These are phyloP conservation scores for Dinoponera quadriceps DNA, from an alignment of 1,140 invertebrate genomes.

Conservation along the genomic window DNA sequence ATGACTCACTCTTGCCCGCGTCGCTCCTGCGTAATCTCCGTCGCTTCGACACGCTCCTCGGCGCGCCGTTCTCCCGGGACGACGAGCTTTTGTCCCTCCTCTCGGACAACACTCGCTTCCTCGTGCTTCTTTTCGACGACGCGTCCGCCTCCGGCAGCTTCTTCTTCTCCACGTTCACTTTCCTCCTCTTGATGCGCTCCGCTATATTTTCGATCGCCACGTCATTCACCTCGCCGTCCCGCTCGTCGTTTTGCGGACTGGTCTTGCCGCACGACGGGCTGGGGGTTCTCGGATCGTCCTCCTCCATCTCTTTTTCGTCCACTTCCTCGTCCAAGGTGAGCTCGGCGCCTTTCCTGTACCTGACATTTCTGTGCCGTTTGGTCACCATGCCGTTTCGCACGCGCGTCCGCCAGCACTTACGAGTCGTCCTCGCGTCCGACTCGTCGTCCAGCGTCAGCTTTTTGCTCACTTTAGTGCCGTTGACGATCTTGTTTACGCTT, in stretches of 20 bases:
- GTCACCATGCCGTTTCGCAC: slow-evolving; percentile 69
- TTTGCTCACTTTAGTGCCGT: slow-evolving; percentile 78
- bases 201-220: slow-evolving; percentile 81
- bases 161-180: slow-evolving; percentile 67
- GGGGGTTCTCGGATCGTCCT: slow-evolving; percentile 20
- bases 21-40: slow-evolving; percentile 8
- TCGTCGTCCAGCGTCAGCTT: slow-evolving; percentile 71
- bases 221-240: slow-evolving; percentile 50
- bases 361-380: slow-evolving; percentile 65
- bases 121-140: slow-evolving; percentile 44
- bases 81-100: not conserved
- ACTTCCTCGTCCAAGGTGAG: not conserved
- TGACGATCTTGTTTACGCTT: slow-evolving; percentile 74
- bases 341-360: slow-evolving; percentile 39
- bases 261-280: slow-evolving; percentile 13
- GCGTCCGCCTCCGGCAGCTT: not conserved
- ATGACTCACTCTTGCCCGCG: slow-evolving; percentile 22
- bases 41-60: slow-evolving; percentile 14
- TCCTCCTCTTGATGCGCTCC: slow-evolving; percentile 82
- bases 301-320: not conserved
- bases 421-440: slow-evolving; percentile 51
- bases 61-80: slow-evolving; percentile 24
- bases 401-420: slow-evolving; percentile 64
- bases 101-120: slow-evolving; percentile 27
- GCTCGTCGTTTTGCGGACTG: slow-evolving; percentile 32